A percentile compares a stretch with the other conserved stretches of the same genome.
Evolutionary conservation across 2,888 invertebrate species (phyloP).

Genomic region (Himalopsyche japonica): DNA sequence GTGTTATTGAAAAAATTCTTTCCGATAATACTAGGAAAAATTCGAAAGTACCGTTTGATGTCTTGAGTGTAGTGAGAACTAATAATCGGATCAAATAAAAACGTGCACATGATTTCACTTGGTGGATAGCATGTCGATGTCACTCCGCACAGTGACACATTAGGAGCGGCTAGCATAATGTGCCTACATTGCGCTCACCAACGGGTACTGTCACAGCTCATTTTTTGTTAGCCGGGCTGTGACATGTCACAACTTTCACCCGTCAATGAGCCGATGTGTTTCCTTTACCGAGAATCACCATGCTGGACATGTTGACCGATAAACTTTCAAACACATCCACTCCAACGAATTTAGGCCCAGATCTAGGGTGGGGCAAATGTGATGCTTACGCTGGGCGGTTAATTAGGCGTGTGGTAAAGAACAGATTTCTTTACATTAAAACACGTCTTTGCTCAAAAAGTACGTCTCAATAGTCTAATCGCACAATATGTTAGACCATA

Average conservation of each 20-base stretch:
- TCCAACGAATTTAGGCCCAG: too few species aligned
- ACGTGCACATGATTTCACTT: neutral
- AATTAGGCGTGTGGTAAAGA: too few species aligned
- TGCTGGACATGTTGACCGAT: neutral
- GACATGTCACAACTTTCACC: slow-evolving; percentile 20
- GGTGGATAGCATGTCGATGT: neutral
- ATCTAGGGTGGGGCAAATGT: too few species aligned
- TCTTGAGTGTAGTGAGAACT: too few species aligned
- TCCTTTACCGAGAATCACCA: neutral
- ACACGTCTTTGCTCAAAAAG: too few species aligned
- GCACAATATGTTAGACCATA: too few species aligned
- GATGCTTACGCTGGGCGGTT: too few species aligned
- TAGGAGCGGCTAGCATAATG: neutral
- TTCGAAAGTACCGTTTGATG: too few species aligned
- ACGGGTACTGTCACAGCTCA: neutral
- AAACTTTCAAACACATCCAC: neutral
- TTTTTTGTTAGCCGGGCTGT: neutral
- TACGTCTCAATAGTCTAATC: too few species aligned
- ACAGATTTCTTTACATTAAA: too few species aligned
- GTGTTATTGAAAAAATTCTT: too few species aligned
- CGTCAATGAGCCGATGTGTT: neutral
- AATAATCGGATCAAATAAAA: neutral
- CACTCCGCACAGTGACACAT: neutral
- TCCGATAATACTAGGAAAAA: too few species aligned
- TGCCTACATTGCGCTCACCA: neutral